These are phyloP conservation scores for Ploceus nigricollis DNA, from an alignment of 2,113 vertebrate genomes.

Conservation along the genomic window DNA sequence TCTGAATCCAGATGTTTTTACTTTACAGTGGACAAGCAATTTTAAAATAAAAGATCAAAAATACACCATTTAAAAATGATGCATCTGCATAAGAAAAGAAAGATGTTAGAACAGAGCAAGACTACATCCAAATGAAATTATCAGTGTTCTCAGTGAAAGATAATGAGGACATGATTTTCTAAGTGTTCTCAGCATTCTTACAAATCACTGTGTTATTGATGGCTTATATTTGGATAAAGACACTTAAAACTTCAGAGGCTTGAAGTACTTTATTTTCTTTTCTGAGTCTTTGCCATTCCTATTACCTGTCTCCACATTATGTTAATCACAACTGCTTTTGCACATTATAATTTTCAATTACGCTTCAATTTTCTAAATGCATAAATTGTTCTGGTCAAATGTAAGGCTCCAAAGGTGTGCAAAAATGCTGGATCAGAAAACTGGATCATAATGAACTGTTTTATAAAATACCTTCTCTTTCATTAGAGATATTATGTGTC, in stretches of 20 bases:
- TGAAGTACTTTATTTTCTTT: constrained; percentile 4
- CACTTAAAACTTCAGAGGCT: not conserved
- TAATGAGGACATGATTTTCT: not conserved
- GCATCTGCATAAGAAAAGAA: not conserved
- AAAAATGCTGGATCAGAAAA: constrained; percentile 53
- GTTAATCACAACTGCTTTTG: constrained; percentile 63
- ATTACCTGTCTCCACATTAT: not conserved
- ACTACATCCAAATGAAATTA: not conserved
- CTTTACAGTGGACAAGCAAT: not conserved
- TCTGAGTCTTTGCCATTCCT: not conserved
- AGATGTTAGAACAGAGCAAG: not conserved
- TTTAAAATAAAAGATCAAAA: constrained; percentile 39
- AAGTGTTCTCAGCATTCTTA: not conserved
- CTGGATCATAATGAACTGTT: constrained; percentile 39
- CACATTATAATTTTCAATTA: constrained; percentile 69
- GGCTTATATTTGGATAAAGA: not conserved
- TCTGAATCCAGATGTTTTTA: not conserved
- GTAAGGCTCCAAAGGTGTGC: constrained; percentile 51
- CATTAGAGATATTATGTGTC: constrained; percentile 14
- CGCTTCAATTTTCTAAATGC: constrained; percentile 32
- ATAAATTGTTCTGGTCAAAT: constrained; percentile 51
- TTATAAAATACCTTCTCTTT: constrained; percentile 28
- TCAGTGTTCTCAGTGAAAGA: not conserved
- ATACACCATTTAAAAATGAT: not conserved
- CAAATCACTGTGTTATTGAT: not conserved